A percentile compares a stretch with the other conserved stretches of the same genome.
These are phyloP conservation scores for Agraylea sexmaculata DNA, from an alignment of 1,140 invertebrate species.

Conservation along the genomic window DNA sequence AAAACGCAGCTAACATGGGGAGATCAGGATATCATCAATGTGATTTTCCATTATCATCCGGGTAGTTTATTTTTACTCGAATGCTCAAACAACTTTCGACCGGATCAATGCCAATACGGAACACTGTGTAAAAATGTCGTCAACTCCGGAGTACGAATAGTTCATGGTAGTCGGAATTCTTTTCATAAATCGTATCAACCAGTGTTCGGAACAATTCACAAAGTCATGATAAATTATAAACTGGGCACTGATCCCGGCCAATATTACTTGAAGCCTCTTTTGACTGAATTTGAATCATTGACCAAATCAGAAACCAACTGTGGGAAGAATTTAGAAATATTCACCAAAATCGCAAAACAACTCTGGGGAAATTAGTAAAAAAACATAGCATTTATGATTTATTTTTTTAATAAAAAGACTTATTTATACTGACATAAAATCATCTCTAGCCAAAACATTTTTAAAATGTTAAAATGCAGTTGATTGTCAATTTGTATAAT, in stretches of 20 bases:
- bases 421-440: no score
- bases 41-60: constrained; percentile 85
- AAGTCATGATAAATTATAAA: constrained; percentile 13
- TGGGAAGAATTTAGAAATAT: constrained; percentile 15
- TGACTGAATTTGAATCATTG: constrained; percentile 10
- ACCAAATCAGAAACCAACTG: constrained; percentile 18
- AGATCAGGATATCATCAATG: constrained; percentile 97
- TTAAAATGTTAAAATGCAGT: no score
- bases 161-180: constrained; percentile 81
- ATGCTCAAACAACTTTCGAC: constrained; percentile 84
- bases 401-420: no score
- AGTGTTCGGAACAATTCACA: constrained; percentile 51
- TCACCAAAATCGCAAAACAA: constrained; percentile 15
- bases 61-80: constrained; percentile 69
- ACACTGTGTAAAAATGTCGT: constrained; percentile 70
- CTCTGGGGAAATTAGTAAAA: no score
- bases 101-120: constrained; percentile 92
- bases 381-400: no score
- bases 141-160: constrained; percentile 59
- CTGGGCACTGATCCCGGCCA: constrained; percentile 19
- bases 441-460: no score
- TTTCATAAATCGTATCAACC: constrained; percentile 80
- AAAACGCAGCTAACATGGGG: constrained; percentile 85
- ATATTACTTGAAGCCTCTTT: constrained; percentile 14
- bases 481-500: no score